These are phyloP conservation scores for Metalampra italica DNA, from an alignment of 2,888 invertebrate genomes.

Conservation along the genomic window DNA sequence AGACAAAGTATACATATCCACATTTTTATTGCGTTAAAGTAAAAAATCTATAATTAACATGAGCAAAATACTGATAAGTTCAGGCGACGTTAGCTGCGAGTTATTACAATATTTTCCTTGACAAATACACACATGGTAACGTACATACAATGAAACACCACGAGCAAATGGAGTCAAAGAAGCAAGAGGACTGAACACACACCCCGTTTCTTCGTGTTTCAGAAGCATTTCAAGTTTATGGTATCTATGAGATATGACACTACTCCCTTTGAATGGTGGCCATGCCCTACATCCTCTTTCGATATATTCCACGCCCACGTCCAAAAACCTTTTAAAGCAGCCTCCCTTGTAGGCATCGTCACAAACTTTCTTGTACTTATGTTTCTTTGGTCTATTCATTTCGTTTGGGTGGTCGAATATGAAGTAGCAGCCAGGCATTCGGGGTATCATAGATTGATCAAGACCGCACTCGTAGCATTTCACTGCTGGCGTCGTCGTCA, in stretches of 20 bases:
- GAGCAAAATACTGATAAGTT: slow-evolving; percentile 1
- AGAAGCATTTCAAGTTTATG: slow-evolving; percentile 27
- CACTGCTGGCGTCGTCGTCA: neutral
- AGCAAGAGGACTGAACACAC: slow-evolving; percentile 22
- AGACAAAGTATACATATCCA: too few species aligned
- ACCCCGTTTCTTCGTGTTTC: slow-evolving; percentile 13
- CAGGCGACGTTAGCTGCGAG: neutral
- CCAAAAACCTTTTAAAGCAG: slow-evolving; percentile 36
- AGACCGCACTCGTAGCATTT: slow-evolving; percentile 36
- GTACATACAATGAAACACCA: slow-evolving; percentile 22
- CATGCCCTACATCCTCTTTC: slow-evolving; percentile 42
- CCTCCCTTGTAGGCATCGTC: slow-evolving; percentile 16
- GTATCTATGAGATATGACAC: slow-evolving; percentile 27
- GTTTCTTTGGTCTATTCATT: neutral
- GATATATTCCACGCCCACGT: slow-evolving; percentile 29
- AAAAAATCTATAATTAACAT: too few species aligned
- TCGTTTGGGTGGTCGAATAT: slow-evolving; percentile 15
- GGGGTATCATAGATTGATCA: slow-evolving; percentile 12
- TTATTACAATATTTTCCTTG: slow-evolving; percentile 23
- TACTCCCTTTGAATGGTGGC: slow-evolving; percentile 27
- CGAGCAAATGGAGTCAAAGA: slow-evolving; percentile 25
- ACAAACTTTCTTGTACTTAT: slow-evolving; percentile 14
- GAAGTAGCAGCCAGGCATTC: slow-evolving; percentile 20
- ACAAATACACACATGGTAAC: slow-evolving; percentile 28
- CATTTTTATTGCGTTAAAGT: too few species aligned